Evolutionary conservation across 2,888 invertebrate species (phyloP), one percentile per base, ranked within the genome.

Genomic region (Eurois occulta): DNA sequence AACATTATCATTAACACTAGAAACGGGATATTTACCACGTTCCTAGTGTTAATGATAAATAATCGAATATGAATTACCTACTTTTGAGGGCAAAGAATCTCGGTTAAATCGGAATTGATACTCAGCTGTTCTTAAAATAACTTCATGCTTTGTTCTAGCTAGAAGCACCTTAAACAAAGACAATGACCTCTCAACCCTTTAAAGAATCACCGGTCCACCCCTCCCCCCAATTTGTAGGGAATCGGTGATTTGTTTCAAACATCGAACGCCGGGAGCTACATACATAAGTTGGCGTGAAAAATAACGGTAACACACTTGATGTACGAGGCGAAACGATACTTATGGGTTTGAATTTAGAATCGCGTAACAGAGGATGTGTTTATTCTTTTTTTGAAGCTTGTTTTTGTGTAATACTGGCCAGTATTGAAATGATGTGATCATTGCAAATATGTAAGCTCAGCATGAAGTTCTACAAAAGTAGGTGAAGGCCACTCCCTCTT

Each of bases 281-380:
- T 72, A 71, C 85, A 76, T 86, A 86, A 79, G 77, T 84, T 83
- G 35, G 52, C 71, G 83, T 89, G 90, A 89, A 89, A 89, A 89
- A 88, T 88, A 89, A 88, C 90, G 90, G 90, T 83, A 55, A 75
- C 78, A 48, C 60, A 48, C 76, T 64, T 88, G 89, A 88, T 81
- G 81, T 80, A 90, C 76, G 73, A 60, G 28, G 58, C 38, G 41
- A 41, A 41, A 69, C 71, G 71, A 72, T 77, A 82, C 71, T 81
- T 86, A 83, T 75, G 73, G 52, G 80, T 75, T 66, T 48, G 76
- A 66, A 76, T 79, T 75, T 77, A 70, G 58, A 88, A 77, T 67
- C 67, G 66, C 58, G 62, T 65, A 32, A 69, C 48, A 62, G 38
- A 38, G 16, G 11, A 58, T 58, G 65, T 77, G 69, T 84, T 77